Evolutionary conservation across 2,113 vertebrate species (phyloP), one percentile per base, ranked within the genome.

Genomic region (Aix galericulata): DNA sequence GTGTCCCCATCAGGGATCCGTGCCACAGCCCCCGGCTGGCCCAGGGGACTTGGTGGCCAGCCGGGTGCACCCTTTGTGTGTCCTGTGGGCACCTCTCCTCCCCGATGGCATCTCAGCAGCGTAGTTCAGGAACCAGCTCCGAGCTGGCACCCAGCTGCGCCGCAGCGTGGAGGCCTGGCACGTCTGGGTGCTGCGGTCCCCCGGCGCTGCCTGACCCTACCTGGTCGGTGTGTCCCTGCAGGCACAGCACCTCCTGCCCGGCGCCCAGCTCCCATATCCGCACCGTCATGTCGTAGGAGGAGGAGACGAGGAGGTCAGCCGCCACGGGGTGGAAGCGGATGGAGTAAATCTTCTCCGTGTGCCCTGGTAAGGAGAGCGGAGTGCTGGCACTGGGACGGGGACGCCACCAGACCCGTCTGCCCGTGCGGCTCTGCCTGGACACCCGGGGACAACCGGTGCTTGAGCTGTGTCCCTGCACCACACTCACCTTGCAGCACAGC

Each of bases 321-420:
- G 99, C 99, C 96, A 98, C 16, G 0, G 99, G 99, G 95, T 99
- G 99, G 95, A 99, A 99, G 85, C 97, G 98, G 88, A 99, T 96
- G 56, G 99, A 99, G 97, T 99, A 99, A 95, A 99, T 99, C 97
- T 99, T 99, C 97, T 99, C 99, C 0, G 98, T 99, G 97, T 99
- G 99, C 62, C 99, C 99, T 97, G 98, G 71, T 32, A 17, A 25
- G 23, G 40, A 64, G 62, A 64, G 62, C 38, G 20, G 62, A 64
- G 38, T 40, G 36, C 26, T 17, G 36, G 40, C 73, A 14, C 27
- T 0, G 0, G 36, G 29, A 21, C 11, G 8, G 14, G 29, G 77
- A 60, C 31, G 17, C 17, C 5, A 1, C 36, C 0, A 0, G 42
- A 20, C 32, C 55, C 18, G 27, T 26, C 48, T 71, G 56, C 80